phyloP scores from a whole-genome alignment of 1,140 invertebrate genomes.

The Drosophila miranda region DNA sequence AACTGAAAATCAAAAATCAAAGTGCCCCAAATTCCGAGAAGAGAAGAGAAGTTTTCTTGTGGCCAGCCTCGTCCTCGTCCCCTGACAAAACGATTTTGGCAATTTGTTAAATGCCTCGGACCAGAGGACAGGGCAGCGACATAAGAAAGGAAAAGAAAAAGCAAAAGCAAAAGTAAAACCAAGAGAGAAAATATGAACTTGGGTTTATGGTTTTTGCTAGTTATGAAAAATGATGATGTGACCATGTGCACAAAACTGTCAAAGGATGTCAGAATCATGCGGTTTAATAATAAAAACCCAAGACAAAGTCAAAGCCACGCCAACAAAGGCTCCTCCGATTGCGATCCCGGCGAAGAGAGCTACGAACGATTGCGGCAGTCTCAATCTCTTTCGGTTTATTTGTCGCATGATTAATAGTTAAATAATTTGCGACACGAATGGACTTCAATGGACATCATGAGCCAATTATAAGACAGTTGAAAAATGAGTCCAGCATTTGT shows the following conservation, averaged over 20 bases:
- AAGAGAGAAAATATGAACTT: constrained; percentile 48
- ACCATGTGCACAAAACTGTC: constrained; percentile 73
- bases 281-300: constrained; percentile 63
- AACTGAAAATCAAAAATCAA: constrained; percentile 45
- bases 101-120: constrained; percentile 65
- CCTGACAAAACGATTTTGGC: constrained; percentile 46
- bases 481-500: constrained; percentile 24
- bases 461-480: constrained; percentile 63
- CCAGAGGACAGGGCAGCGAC: background rate
- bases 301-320: constrained; percentile 39
- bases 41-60: constrained; percentile 57
- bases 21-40: constrained; percentile 45
- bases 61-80: background rate
- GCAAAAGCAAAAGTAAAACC: constrained; percentile 2
- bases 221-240: constrained; percentile 78
- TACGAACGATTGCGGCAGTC: constrained; percentile 17
- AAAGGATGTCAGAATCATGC: constrained; percentile 79
- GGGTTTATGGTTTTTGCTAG: constrained; percentile 51
- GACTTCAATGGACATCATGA: constrained; percentile 65
- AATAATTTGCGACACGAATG: constrained; percentile 71
- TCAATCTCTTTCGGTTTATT: constrained; percentile 55
- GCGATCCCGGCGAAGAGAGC: constrained; percentile 10
- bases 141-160: background rate
- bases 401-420: constrained; percentile 72
- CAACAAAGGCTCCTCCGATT: constrained; percentile 17